Conservation (phyloP, 2,113 vertebrate species). For the Diadophis punctatus region DNA sequence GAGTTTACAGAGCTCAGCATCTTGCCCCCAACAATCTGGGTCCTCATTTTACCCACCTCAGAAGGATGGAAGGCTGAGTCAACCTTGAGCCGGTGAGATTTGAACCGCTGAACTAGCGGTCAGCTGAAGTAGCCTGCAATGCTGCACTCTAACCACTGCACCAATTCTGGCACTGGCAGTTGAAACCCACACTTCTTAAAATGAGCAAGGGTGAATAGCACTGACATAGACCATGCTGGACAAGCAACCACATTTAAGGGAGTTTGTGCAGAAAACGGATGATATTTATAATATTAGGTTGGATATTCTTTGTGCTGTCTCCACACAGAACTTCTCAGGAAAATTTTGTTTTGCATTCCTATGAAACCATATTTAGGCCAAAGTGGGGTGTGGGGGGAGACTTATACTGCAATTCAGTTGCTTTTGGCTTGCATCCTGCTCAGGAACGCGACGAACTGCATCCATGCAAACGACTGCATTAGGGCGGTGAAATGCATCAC, state of each 20-base stretch:
- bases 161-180: not conserved
- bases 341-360: not conserved
- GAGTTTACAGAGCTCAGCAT: too few species aligned
- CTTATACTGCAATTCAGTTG: not conserved
- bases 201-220: not conserved
- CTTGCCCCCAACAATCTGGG: too few species aligned
- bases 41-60: too few species aligned
- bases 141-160: too few species aligned
- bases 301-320: not conserved
- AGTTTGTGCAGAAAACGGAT: not conserved
- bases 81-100: too few species aligned
- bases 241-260: not conserved
- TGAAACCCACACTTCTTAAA: not conserved
- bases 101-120: too few species aligned
- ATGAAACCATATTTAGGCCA: not conserved
- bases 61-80: too few species aligned
- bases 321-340: not conserved
- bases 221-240: not conserved
- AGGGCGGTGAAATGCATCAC: not conserved
- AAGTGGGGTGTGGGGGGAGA: fast-evolving
- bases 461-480: not conserved
- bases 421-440: not conserved
- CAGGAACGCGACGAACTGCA: not conserved
- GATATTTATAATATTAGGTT: not conserved
- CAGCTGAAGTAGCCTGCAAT: too few species aligned